Evolutionary conservation across 1,140 invertebrate genomes (phyloP).

Genomic region (Temnothorax curvispinosus): DNA sequence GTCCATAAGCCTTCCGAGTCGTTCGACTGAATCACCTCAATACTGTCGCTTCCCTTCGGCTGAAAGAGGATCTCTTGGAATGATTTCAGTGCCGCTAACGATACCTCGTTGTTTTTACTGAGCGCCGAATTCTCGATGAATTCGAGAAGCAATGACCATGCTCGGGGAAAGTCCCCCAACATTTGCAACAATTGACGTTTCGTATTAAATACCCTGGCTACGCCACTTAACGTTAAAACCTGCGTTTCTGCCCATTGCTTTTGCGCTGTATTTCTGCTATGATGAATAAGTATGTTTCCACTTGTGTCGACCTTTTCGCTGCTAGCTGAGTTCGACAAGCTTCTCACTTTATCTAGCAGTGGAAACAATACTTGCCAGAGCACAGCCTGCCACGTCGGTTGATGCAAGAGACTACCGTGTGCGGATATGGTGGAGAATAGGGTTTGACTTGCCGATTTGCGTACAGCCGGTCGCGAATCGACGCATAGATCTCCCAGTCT

Average conservation of each 20-base stretch:
- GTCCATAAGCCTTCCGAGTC: conserved; percentile 90
- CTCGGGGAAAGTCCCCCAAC: conserved; percentile 95
- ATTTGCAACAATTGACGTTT: conserved; percentile 94
- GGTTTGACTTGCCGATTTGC: conserved; percentile 99
- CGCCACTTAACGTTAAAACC: conserved; percentile 91
- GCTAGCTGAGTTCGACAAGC: conserved; percentile 96
- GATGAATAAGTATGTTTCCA: conserved; percentile 98
- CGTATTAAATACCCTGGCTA: conserved; percentile 94
- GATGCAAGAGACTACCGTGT: conserved; percentile 95
- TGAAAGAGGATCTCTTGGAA: conserved; percentile 96
- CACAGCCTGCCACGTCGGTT: conserved; percentile 95
- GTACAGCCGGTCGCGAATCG: conserved; percentile 96
- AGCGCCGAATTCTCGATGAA: conserved; percentile 97
- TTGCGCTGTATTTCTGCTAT: conserved; percentile 99
- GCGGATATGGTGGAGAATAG: conserved; percentile 98
- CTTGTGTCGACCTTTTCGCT: conserved; percentile 97
- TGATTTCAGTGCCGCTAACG: conserved; percentile 96
- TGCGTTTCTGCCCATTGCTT: conserved; percentile 99
- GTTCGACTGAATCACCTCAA: conserved; percentile 78
- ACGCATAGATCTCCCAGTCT: conserved; percentile 97
- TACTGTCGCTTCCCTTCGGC: conserved; percentile 84
- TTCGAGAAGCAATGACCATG: conserved; percentile 96
- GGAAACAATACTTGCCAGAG: conserved; percentile 98
- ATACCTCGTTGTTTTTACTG: conserved; percentile 97
- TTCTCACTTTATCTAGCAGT: conserved; percentile 96